Evolutionary conservation across 2,888 invertebrate species (phyloP).

Genomic region (Drymonia ruficornis): DNA sequence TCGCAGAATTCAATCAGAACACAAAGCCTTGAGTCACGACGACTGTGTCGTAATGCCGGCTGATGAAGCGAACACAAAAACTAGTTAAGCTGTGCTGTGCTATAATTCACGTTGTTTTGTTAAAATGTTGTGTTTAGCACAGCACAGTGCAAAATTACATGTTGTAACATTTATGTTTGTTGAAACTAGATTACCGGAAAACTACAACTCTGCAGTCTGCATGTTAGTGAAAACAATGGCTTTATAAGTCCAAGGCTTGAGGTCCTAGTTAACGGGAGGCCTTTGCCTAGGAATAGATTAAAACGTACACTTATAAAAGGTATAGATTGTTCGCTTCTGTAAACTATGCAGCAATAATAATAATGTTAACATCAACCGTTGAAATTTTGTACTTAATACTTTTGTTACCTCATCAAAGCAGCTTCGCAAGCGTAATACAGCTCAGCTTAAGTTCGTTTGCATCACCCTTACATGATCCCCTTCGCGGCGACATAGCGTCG

Average conservation of each 20-base stretch:
- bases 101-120: neutral
- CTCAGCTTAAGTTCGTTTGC: constrained; percentile 1
- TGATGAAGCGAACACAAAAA: neutral
- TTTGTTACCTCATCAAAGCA: neutral
- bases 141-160: no score
- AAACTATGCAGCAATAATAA: no score
- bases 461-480: constrained; percentile 66
- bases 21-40: constrained; percentile 78
- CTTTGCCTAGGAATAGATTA: no score
- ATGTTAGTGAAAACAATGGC: no score
- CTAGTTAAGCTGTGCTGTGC: constrained; percentile 3
- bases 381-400: neutral
- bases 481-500: constrained; percentile 69
- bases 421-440: neutral
- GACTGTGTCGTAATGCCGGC: constrained; percentile 79
- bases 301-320: no score
- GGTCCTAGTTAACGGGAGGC: no score
- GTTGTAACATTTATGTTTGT: no score
- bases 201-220: no score
- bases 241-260: no score
- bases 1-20: constrained; percentile 83
- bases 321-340: no score
- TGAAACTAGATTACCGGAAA: no score
- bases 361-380: neutral
- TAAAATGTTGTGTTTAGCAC: neutral